Evolutionary conservation across 2,113 vertebrate genomes (phyloP).

Genomic region (Cnemophilus loriae): DNA sequence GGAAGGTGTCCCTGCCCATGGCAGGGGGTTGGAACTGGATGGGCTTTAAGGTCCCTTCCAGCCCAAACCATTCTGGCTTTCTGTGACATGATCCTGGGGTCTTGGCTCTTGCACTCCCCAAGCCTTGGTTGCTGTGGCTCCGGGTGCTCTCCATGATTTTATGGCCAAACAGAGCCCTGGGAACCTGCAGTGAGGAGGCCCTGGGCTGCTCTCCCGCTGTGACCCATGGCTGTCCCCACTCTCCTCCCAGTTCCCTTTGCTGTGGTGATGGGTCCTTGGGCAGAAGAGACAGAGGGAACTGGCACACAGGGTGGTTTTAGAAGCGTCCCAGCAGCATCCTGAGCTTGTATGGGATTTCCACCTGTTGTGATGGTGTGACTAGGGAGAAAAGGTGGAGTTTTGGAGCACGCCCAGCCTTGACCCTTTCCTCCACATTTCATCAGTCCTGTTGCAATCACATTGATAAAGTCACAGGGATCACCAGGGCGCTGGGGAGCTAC

Average conservation of each 20-base stretch:
- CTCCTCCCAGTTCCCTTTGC: neutral
- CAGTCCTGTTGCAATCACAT: neutral
- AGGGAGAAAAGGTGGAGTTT: neutral
- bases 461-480: neutral
- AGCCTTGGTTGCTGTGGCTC: neutral
- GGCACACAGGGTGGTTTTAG: neutral
- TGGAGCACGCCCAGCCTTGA: neutral
- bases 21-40: neutral
- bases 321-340: neutral
- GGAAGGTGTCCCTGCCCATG: neutral
- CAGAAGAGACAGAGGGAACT: neutral
- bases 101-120: rapidly evolving
- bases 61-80: neutral
- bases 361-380: neutral
- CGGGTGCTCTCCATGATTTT: neutral
- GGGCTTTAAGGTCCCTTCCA: neutral
- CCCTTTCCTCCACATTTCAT: neutral
- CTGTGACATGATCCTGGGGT: neutral
- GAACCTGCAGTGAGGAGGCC: rapidly evolving
- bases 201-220: neutral
- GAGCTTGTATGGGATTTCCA: neutral
- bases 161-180: neutral
- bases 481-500: neutral
- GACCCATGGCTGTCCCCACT: neutral
- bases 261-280: neutral